A percentile compares a stretch with the other conserved stretches of the same genome.
phyloP scores from a whole-genome alignment of 2,888 invertebrate species.

The Escarpia spicata region DNA sequence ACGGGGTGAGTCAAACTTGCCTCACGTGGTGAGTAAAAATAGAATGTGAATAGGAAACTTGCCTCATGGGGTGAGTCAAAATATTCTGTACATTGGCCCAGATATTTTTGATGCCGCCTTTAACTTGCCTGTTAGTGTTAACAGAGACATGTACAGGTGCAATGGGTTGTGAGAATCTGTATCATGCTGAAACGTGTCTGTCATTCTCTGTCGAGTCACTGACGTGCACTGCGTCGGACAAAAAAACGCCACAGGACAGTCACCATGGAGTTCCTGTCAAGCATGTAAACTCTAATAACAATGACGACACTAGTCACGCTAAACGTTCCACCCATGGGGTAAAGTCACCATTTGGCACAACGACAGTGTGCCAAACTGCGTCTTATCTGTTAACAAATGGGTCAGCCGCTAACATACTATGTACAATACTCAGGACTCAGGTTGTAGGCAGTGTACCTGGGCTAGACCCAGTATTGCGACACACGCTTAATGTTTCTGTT shows the following conservation, averaged over 20 bases:
- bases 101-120: too few species aligned
- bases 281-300: neutral
- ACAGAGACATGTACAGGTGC: too few species aligned
- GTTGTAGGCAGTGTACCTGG: too few species aligned
- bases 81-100: too few species aligned
- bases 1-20: too few species aligned
- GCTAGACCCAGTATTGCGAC: too few species aligned
- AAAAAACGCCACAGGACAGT: neutral
- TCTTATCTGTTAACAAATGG: slow-evolving; percentile 3
- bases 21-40: neutral
- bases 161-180: too few species aligned
- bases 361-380: neutral
- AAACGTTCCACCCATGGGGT: neutral
- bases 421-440: neutral
- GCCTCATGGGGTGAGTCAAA: too few species aligned
- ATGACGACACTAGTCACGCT: neutral
- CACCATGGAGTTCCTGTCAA: neutral
- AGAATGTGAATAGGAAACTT: neutral
- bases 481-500: too few species aligned
- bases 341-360: neutral
- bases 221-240: neutral
- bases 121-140: too few species aligned
- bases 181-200: neutral
- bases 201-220: neutral
- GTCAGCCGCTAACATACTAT: neutral